phyloP scores from a whole-genome alignment of 2,888 invertebrate genomes.

The Hypselothyrea guttata region DNA sequence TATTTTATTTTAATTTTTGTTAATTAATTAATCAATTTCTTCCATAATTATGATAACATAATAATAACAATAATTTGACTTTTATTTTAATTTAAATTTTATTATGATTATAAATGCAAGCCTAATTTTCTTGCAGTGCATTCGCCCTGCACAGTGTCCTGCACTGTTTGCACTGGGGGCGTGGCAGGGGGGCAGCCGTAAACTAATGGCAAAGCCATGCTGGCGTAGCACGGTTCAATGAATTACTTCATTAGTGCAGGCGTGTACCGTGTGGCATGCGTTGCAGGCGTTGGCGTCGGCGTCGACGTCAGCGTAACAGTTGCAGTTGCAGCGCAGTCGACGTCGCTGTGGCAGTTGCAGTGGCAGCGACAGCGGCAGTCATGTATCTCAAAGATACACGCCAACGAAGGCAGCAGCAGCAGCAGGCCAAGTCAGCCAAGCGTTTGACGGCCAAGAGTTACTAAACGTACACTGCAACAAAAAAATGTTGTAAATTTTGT shows the following conservation, averaged over 20 bases:
- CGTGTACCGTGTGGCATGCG: slow-evolving; percentile 71
- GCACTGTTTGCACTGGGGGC: too few relatives aligned
- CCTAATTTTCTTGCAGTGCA: too few relatives aligned
- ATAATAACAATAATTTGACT: too few relatives aligned
- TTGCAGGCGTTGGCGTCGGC: slow-evolving; percentile 33
- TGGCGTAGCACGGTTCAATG: slow-evolving; percentile 78
- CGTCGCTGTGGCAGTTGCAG: slow-evolving; percentile 33
- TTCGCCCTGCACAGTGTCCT: too few relatives aligned
- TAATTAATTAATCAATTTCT: too few relatives aligned
- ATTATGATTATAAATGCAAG: too few relatives aligned
- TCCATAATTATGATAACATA: too few relatives aligned
- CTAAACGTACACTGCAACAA: slow-evolving; percentile 31
- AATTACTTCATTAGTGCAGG: slow-evolving; percentile 79
- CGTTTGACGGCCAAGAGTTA: slow-evolving; percentile 12
- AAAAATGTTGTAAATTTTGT: too few relatives aligned
- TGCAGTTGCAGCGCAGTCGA: slow-evolving; percentile 27
- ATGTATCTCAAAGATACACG: slow-evolving; percentile 26
- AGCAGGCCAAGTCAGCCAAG: slow-evolving; percentile 28
- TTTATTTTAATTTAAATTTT: too few relatives aligned
- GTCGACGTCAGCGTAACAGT: slow-evolving; percentile 7
- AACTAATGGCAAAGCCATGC: slow-evolving; percentile 61
- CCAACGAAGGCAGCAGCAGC: slow-evolving; percentile 6
- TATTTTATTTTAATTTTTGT: too few relatives aligned
- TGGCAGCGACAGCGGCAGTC: background rate
- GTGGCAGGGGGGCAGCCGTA: slow-evolving; percentile 26